Evolutionary conservation across 1,140 invertebrate species (phyloP).

Genomic region (Drosophila bipectinata): DNA sequence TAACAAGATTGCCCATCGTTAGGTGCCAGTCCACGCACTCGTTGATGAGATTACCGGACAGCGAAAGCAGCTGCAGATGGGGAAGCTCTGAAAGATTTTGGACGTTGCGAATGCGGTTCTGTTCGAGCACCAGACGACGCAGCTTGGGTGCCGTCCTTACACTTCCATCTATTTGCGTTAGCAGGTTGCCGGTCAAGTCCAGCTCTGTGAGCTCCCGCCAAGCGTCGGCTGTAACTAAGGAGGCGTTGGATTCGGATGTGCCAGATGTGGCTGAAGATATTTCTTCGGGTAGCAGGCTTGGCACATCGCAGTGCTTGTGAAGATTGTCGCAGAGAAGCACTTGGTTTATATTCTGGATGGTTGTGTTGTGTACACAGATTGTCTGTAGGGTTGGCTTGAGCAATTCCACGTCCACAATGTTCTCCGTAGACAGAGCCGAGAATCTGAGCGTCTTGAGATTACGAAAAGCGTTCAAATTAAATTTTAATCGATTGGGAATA

Average conservation of each 20-base stretch:
- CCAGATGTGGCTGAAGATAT: background rate
- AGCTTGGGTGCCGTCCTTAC: constrained; percentile 92
- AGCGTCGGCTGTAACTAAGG: constrained; percentile 49
- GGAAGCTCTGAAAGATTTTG: constrained; percentile 92
- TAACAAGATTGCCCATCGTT: constrained; percentile 94
- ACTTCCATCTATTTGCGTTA: constrained; percentile 91
- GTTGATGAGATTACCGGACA: constrained; percentile 91
- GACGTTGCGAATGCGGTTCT: constrained; percentile 91
- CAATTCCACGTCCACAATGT: constrained; percentile 86
- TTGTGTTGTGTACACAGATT: constrained; percentile 87
- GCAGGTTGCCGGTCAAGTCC: constrained; percentile 92
- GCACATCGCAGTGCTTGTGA: constrained; percentile 85
- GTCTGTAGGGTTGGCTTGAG: constrained; percentile 88
- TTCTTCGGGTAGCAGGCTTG: constrained; percentile 53
- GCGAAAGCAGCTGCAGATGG: constrained; percentile 89
- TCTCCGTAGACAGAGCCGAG: constrained; percentile 86
- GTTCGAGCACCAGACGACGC: constrained; percentile 89
- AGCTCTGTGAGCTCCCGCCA: constrained; percentile 89
- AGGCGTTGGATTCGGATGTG: constrained; percentile 12
- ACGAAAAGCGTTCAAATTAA: constrained; percentile 93
- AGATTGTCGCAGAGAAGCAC: constrained; percentile 91
- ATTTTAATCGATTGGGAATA: constrained; percentile 90
- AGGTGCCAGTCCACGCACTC: constrained; percentile 91
- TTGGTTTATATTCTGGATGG: constrained; percentile 87
- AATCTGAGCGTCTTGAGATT: constrained; percentile 87